Conservation (phyloP, 2,888 invertebrate genomes). For the Acrobasis repandana region DNA sequence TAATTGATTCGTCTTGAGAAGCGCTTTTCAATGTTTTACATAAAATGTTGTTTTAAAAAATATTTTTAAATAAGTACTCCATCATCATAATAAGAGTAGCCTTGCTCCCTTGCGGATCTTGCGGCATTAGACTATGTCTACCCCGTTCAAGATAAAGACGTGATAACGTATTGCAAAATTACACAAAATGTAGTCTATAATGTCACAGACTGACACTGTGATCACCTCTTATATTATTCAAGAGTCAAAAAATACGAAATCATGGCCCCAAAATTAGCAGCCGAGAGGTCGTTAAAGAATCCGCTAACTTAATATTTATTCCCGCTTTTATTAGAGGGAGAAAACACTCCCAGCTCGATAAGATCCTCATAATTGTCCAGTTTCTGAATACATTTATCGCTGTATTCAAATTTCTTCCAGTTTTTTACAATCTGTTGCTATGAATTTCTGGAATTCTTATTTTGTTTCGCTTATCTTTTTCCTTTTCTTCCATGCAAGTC, state of each 20-base stretch:
- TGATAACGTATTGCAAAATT: background rate
- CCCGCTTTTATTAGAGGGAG: conserved; percentile 4
- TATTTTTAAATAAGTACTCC: too few relatives aligned
- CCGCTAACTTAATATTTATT: conserved; percentile 18
- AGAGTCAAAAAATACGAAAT: background rate
- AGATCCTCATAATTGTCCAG: conserved; percentile 10
- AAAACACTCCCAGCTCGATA: conserved; percentile 14
- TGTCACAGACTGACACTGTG: too few relatives aligned
- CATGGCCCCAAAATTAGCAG: conserved; percentile 1
- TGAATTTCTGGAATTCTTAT: background rate
- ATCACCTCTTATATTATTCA: too few relatives aligned
- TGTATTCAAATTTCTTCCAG: background rate
- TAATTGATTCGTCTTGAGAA: too few relatives aligned
- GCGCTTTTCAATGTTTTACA: too few relatives aligned
- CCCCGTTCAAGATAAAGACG: background rate
- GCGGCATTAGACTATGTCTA: background rate
- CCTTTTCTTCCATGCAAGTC: too few relatives aligned
- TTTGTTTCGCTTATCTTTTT: too few relatives aligned
- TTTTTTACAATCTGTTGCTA: conserved; percentile 9
- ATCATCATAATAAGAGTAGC: too few relatives aligned
- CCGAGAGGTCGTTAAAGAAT: conserved; percentile 13
- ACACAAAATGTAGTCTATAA: background rate
- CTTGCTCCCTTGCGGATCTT: too few relatives aligned
- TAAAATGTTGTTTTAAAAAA: too few relatives aligned
- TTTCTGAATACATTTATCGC: conserved; percentile 1